Conservation (phyloP, 2,113 vertebrate genomes). For the Odocoileus hemionus region DNA sequence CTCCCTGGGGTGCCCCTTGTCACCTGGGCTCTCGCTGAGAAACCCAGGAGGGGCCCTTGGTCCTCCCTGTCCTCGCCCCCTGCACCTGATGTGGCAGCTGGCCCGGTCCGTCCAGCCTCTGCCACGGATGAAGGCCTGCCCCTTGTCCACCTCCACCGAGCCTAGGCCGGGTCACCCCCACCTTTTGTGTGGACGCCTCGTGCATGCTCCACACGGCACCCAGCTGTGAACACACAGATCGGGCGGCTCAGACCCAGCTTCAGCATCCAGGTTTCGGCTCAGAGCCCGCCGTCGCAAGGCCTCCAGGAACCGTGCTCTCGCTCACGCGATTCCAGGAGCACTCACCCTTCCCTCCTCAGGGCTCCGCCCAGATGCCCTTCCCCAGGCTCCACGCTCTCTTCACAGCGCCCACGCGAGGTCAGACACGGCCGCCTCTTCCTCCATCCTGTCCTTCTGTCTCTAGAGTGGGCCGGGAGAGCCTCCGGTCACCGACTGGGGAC, state of each 20-base stretch:
- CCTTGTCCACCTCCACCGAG: background rate
- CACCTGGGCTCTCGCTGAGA: background rate
- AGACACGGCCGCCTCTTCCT: fast-evolving
- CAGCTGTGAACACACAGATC: fast-evolving
- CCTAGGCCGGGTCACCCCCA: background rate
- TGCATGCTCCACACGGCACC: fast-evolving
- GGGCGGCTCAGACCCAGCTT: fast-evolving
- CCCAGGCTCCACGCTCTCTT: fast-evolving
- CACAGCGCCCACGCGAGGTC: fast-evolving
- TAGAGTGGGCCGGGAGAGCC: background rate
- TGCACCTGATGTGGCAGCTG: fast-evolving
- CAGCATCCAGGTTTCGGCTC: background rate
- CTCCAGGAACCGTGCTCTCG: fast-evolving
- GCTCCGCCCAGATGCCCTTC: fast-evolving
- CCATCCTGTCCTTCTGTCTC: background rate
- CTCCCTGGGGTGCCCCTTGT: fast-evolving
- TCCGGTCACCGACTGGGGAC: fast-evolving
- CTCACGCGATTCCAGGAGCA: fast-evolving
- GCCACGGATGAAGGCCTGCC: fast-evolving
- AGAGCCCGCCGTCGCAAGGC: fast-evolving
- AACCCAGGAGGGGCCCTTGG: background rate
- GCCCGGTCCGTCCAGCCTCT: background rate
- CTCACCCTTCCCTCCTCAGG: fast-evolving
- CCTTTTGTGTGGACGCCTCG: fast-evolving
- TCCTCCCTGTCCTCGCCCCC: fast-evolving